phyloP scores from a whole-genome alignment of 2,113 vertebrate species.

The Antechinus flavipes region DNA sequence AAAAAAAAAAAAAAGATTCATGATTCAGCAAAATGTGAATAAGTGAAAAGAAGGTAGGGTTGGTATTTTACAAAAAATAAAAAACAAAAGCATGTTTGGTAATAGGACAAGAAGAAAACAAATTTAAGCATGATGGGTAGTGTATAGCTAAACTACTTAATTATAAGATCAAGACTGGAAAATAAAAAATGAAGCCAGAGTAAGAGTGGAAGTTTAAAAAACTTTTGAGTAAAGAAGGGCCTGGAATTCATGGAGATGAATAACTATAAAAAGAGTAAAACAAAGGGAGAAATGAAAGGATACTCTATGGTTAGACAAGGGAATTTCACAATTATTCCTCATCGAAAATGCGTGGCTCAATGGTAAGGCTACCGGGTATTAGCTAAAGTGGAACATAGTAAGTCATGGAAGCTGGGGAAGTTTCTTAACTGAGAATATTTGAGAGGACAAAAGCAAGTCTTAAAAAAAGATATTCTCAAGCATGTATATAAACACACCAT shows the following conservation, averaged over 20 bases:
- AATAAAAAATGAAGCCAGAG: neutral
- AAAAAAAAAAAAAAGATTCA: too few species aligned
- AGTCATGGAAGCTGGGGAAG: too few species aligned
- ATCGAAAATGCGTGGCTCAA: neutral
- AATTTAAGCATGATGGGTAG: neutral
- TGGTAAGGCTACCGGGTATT: neutral
- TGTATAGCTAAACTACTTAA: neutral
- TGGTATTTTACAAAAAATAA: neutral
- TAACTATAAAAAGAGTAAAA: neutral
- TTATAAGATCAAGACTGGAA: neutral
- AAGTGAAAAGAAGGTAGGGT: neutral
- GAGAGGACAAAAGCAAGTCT: too few species aligned
- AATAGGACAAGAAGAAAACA: neutral
- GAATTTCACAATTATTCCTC: neutral
- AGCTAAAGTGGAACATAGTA: too few species aligned
- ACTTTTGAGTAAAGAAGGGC: neutral
- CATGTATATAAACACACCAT: rapidly evolving
- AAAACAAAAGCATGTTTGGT: neutral
- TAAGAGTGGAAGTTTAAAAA: neutral
- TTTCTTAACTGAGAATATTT: too few species aligned
- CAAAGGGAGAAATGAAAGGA: neutral
- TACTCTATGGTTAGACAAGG: neutral
- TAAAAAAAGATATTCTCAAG: neutral
- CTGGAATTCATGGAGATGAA: neutral
- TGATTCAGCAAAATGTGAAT: neutral